A percentile compares a stretch with the other conserved stretches of the same genome.
Evolutionary conservation across 2,888 invertebrate species (phyloP).

Genomic region (Xestia ashworthii): DNA sequence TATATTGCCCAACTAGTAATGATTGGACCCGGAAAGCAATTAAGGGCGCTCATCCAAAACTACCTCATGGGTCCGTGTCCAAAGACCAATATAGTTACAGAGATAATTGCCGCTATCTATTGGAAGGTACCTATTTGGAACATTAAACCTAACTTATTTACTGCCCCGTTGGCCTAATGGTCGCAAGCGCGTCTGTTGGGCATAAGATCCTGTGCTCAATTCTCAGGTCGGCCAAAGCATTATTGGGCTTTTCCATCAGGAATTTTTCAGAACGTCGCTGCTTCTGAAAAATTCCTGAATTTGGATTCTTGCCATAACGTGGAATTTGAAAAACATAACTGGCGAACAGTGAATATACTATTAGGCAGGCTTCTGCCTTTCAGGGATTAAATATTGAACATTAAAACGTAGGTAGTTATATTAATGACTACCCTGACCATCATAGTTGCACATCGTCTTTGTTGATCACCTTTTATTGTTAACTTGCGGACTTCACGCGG

Average conservation of each 20-base stretch:
- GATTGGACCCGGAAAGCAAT: not conserved
- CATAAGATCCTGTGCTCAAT: not conserved
- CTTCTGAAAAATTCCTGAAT: no score
- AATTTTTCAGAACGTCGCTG: not conserved
- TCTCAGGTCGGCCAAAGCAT: not conserved
- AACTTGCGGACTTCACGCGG: no score
- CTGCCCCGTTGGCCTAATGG: not conserved
- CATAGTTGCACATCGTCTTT: not conserved
- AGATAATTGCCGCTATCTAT: not conserved
- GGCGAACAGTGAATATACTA: no score
- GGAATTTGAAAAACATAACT: not conserved
- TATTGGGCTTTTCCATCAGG: not conserved
- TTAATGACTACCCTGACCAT: not conserved
- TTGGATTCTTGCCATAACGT: no score
- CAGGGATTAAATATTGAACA: not conserved
- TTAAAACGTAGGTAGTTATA: not conserved
- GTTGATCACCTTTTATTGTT: not conserved
- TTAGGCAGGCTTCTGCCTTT: not conserved
- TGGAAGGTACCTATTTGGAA: not conserved
- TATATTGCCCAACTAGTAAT: not conserved
- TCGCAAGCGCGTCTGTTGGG: not conserved
- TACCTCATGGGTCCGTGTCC: not conserved
- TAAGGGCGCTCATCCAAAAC: not conserved
- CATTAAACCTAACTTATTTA: not conserved
- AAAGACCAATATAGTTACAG: not conserved